phyloP scores from a whole-genome alignment of 2,113 vertebrate species.

The Callorhinus ursinus region DNA sequence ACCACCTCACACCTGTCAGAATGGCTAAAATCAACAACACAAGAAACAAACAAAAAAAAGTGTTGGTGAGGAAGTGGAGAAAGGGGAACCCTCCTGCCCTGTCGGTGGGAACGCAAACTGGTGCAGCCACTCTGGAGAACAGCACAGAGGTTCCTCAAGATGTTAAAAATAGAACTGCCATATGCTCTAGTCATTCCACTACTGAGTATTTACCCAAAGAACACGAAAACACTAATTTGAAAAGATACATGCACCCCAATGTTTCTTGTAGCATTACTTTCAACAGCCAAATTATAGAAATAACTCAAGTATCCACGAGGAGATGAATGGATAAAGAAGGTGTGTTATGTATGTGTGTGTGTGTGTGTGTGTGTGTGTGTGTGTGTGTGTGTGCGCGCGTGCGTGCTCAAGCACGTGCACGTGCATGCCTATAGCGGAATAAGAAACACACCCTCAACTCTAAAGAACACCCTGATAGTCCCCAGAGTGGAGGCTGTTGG shows the following conservation, averaged over 20 bases:
- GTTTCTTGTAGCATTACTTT: neutral
- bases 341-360: neutral
- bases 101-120: neutral
- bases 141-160: neutral
- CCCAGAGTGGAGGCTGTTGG: neutral
- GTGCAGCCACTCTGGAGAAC: neutral
- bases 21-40: neutral
- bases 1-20: neutral
- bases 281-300: neutral
- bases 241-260: neutral
- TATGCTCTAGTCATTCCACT: neutral
- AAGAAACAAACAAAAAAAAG: too few relatives aligned
- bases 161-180: neutral
- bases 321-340: neutral
- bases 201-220: neutral
- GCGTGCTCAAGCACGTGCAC: fast-evolving
- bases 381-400: too few relatives aligned
- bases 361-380: neutral
- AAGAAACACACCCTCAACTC: neutral
- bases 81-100: neutral
- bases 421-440: neutral
- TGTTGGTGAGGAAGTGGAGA: neutral
- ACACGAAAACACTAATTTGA: neutral
- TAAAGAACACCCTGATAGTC: neutral
- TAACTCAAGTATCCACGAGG: neutral